A percentile compares a stretch with the other conserved stretches of the same genome.
Evolutionary conservation across 2,888 invertebrate species (phyloP).

Genomic region (Pammene aurita): DNA sequence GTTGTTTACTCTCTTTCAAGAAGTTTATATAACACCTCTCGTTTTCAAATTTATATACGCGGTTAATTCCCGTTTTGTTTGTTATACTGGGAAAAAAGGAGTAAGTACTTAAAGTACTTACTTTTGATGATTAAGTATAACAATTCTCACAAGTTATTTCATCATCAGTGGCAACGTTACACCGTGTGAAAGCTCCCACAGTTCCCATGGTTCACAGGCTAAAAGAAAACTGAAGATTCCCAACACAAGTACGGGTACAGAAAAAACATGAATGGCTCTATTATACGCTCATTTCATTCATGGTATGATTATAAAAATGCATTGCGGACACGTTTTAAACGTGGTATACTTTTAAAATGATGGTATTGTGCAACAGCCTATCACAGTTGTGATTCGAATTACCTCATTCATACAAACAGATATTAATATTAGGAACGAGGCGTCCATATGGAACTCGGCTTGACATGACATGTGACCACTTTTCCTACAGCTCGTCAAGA

Average conservation of each 20-base stretch:
- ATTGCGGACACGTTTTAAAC: slow-evolving; percentile 1
- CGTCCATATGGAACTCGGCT: background rate
- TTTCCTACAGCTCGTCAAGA: no score
- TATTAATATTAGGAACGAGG: background rate
- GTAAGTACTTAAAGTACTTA: background rate
- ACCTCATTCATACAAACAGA: no score
- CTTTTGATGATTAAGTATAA: slow-evolving; percentile 16
- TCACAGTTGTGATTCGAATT: background rate
- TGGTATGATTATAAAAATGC: slow-evolving; percentile 28
- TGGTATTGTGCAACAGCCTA: background rate
- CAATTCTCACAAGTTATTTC: slow-evolving; percentile 25
- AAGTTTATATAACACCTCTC: no score
- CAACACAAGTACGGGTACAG: slow-evolving; percentile 57
- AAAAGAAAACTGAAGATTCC: slow-evolving; percentile 60
- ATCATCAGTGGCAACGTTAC: slow-evolving; percentile 37
- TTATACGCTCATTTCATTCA: slow-evolving; percentile 40
- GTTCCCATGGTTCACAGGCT: slow-evolving; percentile 48
- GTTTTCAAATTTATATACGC: no score
- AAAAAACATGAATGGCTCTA: slow-evolving; percentile 37
- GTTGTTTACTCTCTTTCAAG: no score
- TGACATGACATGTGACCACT: no score
- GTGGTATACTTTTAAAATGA: background rate
- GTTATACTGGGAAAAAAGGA: no score
- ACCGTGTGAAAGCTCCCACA: slow-evolving; percentile 74
- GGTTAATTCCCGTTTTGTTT: no score